Evolutionary conservation across 2,797 vertebrate species (phyloP).

Genomic region (Labeo calbasu): DNA sequence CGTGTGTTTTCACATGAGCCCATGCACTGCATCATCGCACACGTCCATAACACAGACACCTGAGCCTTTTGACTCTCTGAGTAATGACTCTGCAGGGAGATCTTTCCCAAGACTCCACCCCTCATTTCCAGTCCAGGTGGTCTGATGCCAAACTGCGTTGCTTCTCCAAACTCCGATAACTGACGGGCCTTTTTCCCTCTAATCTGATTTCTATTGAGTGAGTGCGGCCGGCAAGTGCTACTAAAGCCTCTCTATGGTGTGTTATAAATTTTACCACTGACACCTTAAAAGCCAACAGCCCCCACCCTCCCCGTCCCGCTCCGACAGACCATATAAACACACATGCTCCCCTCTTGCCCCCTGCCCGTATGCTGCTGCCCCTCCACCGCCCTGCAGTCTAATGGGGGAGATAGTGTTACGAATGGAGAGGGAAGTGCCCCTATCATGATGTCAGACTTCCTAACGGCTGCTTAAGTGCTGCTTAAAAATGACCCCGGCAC

Average conservation of each 20-base stretch:
- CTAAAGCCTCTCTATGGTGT: conserved; percentile 45
- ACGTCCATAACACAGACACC: conserved; percentile 36
- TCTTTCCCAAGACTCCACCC: conserved; percentile 38
- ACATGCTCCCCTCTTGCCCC: conserved; percentile 30
- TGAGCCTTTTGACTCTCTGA: conserved; percentile 44
- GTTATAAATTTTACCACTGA: conserved; percentile 56
- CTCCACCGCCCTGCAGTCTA: conserved; percentile 23
- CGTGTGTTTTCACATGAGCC: conserved; percentile 14
- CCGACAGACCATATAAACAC: conserved; percentile 37
- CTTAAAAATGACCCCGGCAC: conserved; percentile 54
- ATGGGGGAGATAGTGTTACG: conserved; percentile 55
- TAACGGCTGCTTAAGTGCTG: conserved; percentile 55
- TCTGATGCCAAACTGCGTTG: conserved; percentile 35
- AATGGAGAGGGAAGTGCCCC: conserved; percentile 55
- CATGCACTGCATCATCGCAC: background rate
- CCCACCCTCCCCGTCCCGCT: conserved; percentile 7
- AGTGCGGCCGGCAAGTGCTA: conserved; percentile 47
- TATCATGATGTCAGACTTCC: conserved; percentile 58
- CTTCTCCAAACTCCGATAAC: conserved; percentile 46
- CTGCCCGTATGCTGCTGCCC: conserved; percentile 28
- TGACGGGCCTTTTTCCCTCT: conserved; percentile 29
- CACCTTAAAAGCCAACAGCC: conserved; percentile 53
- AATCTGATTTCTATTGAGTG: conserved; percentile 52
- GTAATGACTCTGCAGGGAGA: conserved; percentile 47
- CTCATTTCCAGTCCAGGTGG: conserved; percentile 45